Evolutionary conservation across 2,888 invertebrate species (phyloP).

Genomic region (Drosophila sordidula): DNA sequence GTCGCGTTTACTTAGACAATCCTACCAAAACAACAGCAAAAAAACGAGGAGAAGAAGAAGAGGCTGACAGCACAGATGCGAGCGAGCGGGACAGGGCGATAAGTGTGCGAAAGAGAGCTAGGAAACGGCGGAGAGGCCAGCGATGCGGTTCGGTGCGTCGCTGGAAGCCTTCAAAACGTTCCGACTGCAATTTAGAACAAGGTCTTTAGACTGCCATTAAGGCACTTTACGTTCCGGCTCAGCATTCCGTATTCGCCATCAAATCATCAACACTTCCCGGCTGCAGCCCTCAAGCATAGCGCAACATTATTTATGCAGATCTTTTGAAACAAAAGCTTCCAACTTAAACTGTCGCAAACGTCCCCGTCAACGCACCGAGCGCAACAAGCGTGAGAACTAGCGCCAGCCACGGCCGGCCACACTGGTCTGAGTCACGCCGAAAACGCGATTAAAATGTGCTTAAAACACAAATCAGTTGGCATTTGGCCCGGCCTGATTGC

Average conservation of each 20-base stretch:
- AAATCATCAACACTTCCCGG: constrained; percentile 75
- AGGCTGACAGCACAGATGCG: background rate
- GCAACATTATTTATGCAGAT: constrained; percentile 78
- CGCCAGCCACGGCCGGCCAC: constrained; percentile 55
- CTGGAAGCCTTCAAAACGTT: constrained; percentile 51
- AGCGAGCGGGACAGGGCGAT: background rate
- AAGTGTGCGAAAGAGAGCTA: background rate
- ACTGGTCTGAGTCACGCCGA: constrained; percentile 33
- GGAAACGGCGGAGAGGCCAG: constrained; percentile 7
- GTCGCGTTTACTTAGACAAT: constrained; percentile 37
- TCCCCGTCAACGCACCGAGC: constrained; percentile 57
- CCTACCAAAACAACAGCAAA: constrained; percentile 3
- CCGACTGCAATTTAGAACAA: constrained; percentile 57
- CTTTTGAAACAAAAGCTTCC: constrained; percentile 68
- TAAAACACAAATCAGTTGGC: background rate
- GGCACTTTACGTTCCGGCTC: constrained; percentile 56
- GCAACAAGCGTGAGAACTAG: constrained; percentile 78
- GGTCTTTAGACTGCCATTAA: constrained; percentile 66
- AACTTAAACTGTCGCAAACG: constrained; percentile 67
- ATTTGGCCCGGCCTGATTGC: no score
- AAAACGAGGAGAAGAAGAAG: background rate
- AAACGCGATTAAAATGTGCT: background rate
- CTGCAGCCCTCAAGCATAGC: constrained; percentile 58
- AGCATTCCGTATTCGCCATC: constrained; percentile 65
- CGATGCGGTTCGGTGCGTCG: constrained; percentile 43